Percentiles rank a stretch among this genome's conserved stretches.
These are phyloP conservation scores for Pangasius larnaudii DNA, from an alignment of 2,797 vertebrate species.

Conservation along the genomic window DNA sequence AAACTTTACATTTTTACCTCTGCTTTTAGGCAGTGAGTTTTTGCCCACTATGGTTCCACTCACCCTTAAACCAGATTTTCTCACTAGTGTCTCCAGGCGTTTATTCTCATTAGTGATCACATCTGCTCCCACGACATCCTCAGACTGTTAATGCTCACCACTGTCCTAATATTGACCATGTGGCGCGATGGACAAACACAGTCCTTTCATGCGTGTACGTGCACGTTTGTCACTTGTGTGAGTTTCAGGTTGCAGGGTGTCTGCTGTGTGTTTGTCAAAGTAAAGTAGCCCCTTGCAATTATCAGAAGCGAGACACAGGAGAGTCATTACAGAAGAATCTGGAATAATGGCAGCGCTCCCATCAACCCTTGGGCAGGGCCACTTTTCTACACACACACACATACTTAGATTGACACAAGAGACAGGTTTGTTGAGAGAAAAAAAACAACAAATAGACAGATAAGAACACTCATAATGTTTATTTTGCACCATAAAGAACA, in stretches of 20 bases:
- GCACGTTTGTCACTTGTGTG: slow-evolving; percentile 7
- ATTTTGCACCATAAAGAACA: slow-evolving; percentile 11
- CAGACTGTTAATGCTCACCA: background rate
- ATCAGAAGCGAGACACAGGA: slow-evolving; percentile 71
- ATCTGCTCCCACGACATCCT: background rate
- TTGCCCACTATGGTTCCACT: background rate
- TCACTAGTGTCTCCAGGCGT: background rate
- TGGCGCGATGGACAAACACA: background rate
- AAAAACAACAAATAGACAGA: background rate
- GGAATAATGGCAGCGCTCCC: slow-evolving; percentile 68
- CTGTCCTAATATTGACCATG: background rate
- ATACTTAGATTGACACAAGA: slow-evolving; percentile 17
- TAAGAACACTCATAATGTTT: slow-evolving; percentile 25
- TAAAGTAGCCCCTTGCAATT: slow-evolving; percentile 63
- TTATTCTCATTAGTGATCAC: background rate
- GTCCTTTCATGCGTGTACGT: background rate
- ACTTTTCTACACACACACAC: slow-evolving; percentile 21
- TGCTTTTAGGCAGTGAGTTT: background rate
- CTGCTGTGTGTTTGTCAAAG: slow-evolving; percentile 40
- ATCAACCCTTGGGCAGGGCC: slow-evolving; percentile 61
- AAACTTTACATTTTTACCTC: background rate
- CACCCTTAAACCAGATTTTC: background rate
- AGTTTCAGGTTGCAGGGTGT: slow-evolving; percentile 3
- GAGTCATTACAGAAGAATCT: slow-evolving; percentile 77
- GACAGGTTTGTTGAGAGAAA: background rate